Conservation (phyloP, 2,113 vertebrate species). For the Gymnobelideus leadbeateri region DNA sequence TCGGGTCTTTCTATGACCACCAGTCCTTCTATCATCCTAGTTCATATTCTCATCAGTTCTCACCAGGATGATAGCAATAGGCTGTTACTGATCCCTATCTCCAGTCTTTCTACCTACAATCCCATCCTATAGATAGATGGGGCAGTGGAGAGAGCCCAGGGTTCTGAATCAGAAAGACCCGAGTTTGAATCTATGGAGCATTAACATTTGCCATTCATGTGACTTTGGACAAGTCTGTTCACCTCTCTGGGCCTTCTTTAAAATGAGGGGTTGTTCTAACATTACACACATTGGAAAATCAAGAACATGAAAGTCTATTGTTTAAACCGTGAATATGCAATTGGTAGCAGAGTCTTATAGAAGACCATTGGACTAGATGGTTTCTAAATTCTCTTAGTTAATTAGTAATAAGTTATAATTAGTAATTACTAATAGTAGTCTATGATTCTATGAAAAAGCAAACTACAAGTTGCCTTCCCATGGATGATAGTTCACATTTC, state of each 20-base stretch:
- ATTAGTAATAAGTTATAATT: no score
- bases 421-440: neutral
- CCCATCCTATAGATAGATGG: no score
- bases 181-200: neutral
- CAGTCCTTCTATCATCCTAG: no score
- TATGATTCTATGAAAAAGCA: neutral
- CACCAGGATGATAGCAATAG: no score
- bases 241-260: neutral
- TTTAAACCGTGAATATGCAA: neutral
- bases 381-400: neutral
- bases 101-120: no score
- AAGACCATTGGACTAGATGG: no score
- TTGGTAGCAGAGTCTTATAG: neutral
- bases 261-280: neutral
- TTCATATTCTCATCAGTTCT: no score
- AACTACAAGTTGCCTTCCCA: neutral
- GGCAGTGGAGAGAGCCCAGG: neutral
- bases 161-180: neutral
- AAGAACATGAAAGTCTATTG: neutral
- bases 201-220: neutral
- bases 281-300: neutral
- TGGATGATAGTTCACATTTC: neutral
- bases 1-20: neutral
- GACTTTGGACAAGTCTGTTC: neutral
- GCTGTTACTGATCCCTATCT: no score